Evolutionary conservation across 2,888 invertebrate species (phyloP).

Genomic region (Hyalella azteca): DNA sequence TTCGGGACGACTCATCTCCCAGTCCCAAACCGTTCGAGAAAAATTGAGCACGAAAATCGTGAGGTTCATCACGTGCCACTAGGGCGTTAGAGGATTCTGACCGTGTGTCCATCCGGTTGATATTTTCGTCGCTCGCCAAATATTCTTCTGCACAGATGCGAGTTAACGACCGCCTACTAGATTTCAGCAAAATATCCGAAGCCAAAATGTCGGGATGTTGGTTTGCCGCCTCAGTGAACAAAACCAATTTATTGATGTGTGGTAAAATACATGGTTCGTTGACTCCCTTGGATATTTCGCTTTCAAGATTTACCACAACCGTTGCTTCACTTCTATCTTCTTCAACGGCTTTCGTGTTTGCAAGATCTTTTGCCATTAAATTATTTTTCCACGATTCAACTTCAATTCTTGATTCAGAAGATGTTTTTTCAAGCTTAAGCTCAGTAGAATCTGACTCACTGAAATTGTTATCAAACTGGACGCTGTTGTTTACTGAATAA

Average conservation of each 20-base stretch:
- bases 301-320: background rate
- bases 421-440: too few relatives aligned
- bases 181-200: background rate
- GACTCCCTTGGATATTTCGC: slow-evolving; percentile 20
- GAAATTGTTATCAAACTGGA: too few relatives aligned
- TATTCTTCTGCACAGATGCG: background rate
- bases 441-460: too few relatives aligned
- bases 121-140: background rate
- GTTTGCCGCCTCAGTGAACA: slow-evolving; percentile 38
- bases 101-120: background rate
- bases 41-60: background rate
- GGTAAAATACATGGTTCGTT: slow-evolving; percentile 30
- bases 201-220: slow-evolving; percentile 13
- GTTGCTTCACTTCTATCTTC: background rate
- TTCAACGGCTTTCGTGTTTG: slow-evolving; percentile 9
- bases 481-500: background rate
- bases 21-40: background rate
- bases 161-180: background rate
- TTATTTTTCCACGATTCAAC: background rate
- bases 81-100: background rate
- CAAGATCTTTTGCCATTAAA: background rate
- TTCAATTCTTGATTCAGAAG: too few relatives aligned
- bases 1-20: background rate
- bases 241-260: slow-evolving; percentile 30
- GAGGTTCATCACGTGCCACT: background rate